These are phyloP conservation scores for pig (Sus scrofa) DNA, from an alignment of 2,113 vertebrate species.

Conservation along the genomic window T2T-Sscrofa CM000826.6:30599001-30599500, in stretches of 20 bases:
- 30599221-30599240: not conserved
- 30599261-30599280: not conserved
- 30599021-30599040: not conserved
- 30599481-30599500: fast-evolving
- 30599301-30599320: not conserved
- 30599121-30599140: too few species aligned
- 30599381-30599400: not conserved
- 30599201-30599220: not conserved
- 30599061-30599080: not conserved
- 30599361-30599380: not conserved
- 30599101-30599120: not conserved
- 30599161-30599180: not conserved
- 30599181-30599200: not conserved
- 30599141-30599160: not conserved
- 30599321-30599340: not conserved
- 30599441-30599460: not conserved
- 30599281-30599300: not conserved
- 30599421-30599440: too few species aligned
- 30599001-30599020: not conserved
- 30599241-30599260: not conserved
- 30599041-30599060: not conserved
- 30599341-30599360: not conserved
- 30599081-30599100: not conserved
- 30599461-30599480: not conserved
- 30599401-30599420: not conserved